These are phyloP conservation scores for Coelinius sp. DNA, from an alignment of 2,888 invertebrate genomes.

Conservation along the genomic window DNA sequence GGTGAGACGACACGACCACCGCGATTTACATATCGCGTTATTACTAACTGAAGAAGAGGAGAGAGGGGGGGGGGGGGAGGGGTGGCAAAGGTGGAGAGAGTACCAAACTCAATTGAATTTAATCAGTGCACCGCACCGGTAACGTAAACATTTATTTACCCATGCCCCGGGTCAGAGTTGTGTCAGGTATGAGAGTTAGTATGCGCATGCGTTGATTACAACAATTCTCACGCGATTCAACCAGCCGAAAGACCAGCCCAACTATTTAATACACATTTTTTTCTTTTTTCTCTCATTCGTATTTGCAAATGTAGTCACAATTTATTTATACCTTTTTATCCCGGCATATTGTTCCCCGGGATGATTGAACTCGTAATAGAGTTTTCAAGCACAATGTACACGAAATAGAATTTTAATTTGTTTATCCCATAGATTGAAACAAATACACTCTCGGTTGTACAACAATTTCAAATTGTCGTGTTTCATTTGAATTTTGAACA, in stretches of 20 bases:
- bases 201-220: constrained; percentile 22
- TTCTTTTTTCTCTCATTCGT: not conserved
- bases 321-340: not conserved
- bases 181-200: constrained; percentile 15
- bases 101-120: constrained; percentile 49
- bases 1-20: constrained; percentile 25
- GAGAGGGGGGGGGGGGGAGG: not conserved
- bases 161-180: constrained; percentile 14
- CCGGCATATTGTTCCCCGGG: not conserved
- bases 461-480: not conserved
- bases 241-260: not conserved
- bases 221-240: constrained; percentile 17
- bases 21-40: constrained; percentile 59
- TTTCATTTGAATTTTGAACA: not conserved
- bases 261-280: not conserved
- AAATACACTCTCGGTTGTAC: not conserved
- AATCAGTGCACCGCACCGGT: constrained; percentile 38
- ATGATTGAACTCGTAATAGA: not conserved
- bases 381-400: not conserved
- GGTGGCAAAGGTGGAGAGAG: not conserved
- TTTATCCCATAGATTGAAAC: not conserved
- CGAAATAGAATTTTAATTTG: not conserved
- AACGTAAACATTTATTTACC: constrained; percentile 41
- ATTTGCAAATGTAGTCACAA: no score
- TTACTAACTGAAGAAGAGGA: constrained; percentile 42